Conservation (phyloP, 2,797 vertebrate species). For the Linurgus olivaceus region DNA sequence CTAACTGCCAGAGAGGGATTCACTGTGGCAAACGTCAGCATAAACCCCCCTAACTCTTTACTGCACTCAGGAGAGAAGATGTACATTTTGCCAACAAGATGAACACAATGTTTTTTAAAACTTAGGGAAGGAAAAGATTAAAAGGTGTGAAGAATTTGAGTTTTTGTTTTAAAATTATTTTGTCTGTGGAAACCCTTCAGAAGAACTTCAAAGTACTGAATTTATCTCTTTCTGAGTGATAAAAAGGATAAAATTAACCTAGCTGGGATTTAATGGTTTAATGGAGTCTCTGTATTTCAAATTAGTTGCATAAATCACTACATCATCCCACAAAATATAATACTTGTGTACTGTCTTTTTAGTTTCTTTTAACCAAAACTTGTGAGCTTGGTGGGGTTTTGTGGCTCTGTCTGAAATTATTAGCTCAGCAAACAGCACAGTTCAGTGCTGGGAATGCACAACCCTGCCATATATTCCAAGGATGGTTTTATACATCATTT, state of each 20-base stretch:
- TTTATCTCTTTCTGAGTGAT: background rate
- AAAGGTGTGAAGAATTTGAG: background rate
- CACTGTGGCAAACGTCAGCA: background rate
- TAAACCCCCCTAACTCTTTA: background rate
- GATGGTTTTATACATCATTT: constrained; percentile 22
- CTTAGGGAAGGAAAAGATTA: background rate
- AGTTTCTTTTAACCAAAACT: background rate
- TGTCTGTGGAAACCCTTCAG: background rate
- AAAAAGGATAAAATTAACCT: background rate
- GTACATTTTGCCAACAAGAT: background rate
- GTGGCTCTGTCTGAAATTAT: constrained; percentile 1
- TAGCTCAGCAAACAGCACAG: background rate
- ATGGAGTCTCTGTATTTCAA: background rate
- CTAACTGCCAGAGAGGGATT: background rate
- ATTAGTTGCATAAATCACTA: background rate
- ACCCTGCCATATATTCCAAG: background rate
- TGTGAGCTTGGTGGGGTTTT: background rate
- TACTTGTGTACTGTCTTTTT: background rate
- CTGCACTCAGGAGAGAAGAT: background rate
- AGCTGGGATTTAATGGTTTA: background rate
- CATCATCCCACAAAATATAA: background rate
- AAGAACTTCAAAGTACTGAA: background rate
- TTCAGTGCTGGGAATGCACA: background rate
- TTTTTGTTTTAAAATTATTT: background rate
- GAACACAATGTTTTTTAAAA: background rate